Evolutionary conservation across 2,797 vertebrate genomes (phyloP), one percentile per base, ranked within the genome.

Genomic region (Lutjanus campechanus): DNA sequence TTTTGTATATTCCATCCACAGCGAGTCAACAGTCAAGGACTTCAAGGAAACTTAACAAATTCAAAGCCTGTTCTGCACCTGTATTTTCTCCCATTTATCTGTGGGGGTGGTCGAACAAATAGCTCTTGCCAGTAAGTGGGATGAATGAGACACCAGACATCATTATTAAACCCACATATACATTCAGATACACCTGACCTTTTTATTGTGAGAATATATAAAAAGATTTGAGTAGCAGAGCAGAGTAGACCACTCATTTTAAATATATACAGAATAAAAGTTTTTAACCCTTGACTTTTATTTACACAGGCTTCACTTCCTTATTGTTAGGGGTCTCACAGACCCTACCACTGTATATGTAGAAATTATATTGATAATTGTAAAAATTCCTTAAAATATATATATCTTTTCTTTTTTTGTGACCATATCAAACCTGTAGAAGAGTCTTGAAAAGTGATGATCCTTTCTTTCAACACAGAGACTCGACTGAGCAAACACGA

Each of bases 81-180:
- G 55, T 17, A 29, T 53, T 70, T 49, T 43, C 43, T 77, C 36
- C 22, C 13, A 58, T 76, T 76, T 71, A 15, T 70, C 11, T 29
- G 50, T 55, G 49, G 44, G 29, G 54, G 61, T 67, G 62, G 69
- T 70, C 44, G 53, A 58, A 69, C 44, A 77, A 81, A 81, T 64
- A 59, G 69, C 66, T 36, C 66, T 65, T 72, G 44, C 6, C 55
- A 74, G 40, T 43, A 75, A 82, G 55, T 75, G 51, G 60, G 59
- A 75, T 62, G 41, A 79, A 55, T 51, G 65, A 81, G 65, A 25
- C 11, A 64, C 25, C 66, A 60, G 59, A 74, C 19, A 51, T 67
- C 41, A 20, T 72, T 65, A 69, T 68, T 54, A 72, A 88, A 67
- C 54, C 50, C 62, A 74, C 49, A 16, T n/a, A 10, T 71, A 68